Evolutionary conservation across 2,888 invertebrate species (phyloP), one percentile per base, ranked within the genome.

Genomic region (Lasius fuliginosus): DNA sequence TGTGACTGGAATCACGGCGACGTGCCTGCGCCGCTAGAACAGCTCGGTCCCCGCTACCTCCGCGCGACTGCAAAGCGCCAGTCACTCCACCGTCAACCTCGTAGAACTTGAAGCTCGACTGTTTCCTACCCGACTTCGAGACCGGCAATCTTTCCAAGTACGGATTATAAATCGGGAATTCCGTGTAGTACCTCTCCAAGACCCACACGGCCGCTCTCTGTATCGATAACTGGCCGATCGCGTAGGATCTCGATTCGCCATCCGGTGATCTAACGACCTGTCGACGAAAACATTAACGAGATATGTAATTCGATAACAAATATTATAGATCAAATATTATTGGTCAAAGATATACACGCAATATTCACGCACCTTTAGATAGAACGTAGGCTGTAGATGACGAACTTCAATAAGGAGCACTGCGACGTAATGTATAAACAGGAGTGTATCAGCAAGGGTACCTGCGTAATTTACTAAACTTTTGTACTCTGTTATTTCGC

Each of bases 121-220:
- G 97, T 94, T 98, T 97, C 46, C 97, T 96, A 90, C 97, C 97
- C 0, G 98, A 97, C 94, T 98, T 98, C 0, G 98, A 97, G 89
- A 98, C 97, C 0, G 99, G 98, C 92, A 98, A 96, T 87, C 98
- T 97, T 94, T 99, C 99, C 93, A 99, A 96, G 94, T 99, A 99
- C 0, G 99, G 99, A 95, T 99, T 99, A 94, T 99, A 99, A 89
- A 99, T 98, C 0, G 98, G 97, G 95, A 99, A 99, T 93, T 93
- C 99, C 0, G 98, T 98, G 93, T 99, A 99, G 95, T 99, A 99
- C 92, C 97, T 97, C 95, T 99, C 98, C 60, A 99, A 95, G 5
- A 99, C 97, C 97, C 98, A 98, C 11, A 99, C 98, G 0, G 99
- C 99, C 0, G 99, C 98, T 92, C 99, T 96, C 94, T 99, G 99